These are phyloP conservation scores for Misgurnus anguillicaudatus DNA, from an alignment of 2,113 vertebrate species.

Conservation along the genomic window DNA sequence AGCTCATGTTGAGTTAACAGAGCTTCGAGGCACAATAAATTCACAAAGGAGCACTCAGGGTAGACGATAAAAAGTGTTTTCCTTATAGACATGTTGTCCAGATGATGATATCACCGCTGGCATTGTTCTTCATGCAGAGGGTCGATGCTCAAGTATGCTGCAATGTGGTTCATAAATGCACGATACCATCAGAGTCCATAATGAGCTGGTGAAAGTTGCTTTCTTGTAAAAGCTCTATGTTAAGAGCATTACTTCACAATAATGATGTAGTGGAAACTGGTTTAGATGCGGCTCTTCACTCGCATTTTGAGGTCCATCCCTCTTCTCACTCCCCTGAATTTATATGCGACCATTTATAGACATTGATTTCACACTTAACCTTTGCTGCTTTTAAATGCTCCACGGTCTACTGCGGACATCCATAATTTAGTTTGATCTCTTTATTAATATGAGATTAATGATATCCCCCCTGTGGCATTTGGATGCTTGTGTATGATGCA, in stretches of 20 bases:
- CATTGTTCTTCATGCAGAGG: neutral
- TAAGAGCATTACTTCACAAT: constrained; percentile 31
- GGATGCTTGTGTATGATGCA: constrained; percentile 45
- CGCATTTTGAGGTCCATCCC: neutral
- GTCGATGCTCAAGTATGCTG: neutral
- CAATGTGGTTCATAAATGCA: constrained; percentile 6
- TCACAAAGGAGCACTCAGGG: constrained; percentile 19
- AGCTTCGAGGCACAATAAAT: constrained; percentile 17
- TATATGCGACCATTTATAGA: constrained; percentile 70
- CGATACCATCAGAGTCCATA: neutral
- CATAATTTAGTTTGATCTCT: constrained; percentile 60
- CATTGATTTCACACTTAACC: constrained; percentile 77
- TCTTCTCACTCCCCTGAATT: constrained; percentile 41
- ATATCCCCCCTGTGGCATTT: constrained; percentile 47
- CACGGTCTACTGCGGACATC: constrained; percentile 54
- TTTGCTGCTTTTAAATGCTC: constrained; percentile 57
- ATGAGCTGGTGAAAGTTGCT: constrained; percentile 6
- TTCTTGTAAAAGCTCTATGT: constrained; percentile 25
- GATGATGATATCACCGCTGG: neutral
- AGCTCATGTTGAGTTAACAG: constrained; percentile 32
- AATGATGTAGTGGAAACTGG: constrained; percentile 63
- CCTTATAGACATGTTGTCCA: neutral
- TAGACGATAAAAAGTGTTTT: neutral
- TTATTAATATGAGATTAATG: constrained; percentile 76
- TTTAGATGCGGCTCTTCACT: constrained; percentile 52